phyloP scores from a whole-genome alignment of 1,140 invertebrate genomes.

The Cherax destructor region DNA sequence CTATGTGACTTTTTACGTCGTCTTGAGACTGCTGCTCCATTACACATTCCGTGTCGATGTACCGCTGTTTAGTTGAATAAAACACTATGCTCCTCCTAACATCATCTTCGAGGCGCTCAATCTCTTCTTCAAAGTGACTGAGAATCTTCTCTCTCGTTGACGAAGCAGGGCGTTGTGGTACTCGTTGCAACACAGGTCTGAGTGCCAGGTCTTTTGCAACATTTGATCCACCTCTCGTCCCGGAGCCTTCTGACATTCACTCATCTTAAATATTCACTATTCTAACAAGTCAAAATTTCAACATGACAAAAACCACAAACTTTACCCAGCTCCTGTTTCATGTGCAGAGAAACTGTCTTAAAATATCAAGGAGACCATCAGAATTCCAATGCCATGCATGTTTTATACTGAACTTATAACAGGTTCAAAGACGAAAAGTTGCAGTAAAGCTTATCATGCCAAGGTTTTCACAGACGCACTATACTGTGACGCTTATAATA shows the following conservation, averaged over 20 bases:
- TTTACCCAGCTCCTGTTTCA: not conserved
- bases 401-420: not conserved
- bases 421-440: not conserved
- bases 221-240: not conserved
- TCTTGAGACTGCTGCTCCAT: not conserved
- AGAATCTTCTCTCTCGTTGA: constrained; percentile 13
- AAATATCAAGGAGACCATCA: not conserved
- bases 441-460: not conserved
- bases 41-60: constrained; percentile 27
- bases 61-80: constrained; percentile 4
- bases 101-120: constrained; percentile 28
- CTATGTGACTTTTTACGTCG: not conserved
- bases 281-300: not conserved
- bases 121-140: constrained; percentile 43
- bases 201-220: constrained; percentile 32
- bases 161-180: not conserved
- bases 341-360: not conserved
- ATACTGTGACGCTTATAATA: constrained; percentile 1
- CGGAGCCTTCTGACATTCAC: not conserved
- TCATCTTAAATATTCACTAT: not conserved
- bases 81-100: constrained; percentile 14
- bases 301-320: not conserved
- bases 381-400: not conserved
- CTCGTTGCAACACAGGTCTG: constrained; percentile 19
- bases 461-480: not conserved